Evolutionary conservation across 2,113 vertebrate genomes (phyloP).

Genomic region (Stigmatopora argus): DNA sequence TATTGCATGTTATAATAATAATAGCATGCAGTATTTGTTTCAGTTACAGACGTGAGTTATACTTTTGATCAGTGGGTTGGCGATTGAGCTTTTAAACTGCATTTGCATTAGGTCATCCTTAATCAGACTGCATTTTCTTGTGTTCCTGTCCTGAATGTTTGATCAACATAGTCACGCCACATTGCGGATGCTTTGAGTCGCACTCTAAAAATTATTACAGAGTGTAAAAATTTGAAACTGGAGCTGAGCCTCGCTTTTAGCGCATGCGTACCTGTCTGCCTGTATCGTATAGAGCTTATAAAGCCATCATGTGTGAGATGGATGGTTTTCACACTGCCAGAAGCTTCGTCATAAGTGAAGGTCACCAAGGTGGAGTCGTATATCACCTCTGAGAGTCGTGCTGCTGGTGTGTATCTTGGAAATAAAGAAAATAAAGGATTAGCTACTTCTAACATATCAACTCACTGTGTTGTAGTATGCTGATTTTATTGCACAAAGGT

Average conservation of each 20-base stretch:
- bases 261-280: constrained; percentile 81
- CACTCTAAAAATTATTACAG: neutral
- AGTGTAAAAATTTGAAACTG: constrained; percentile 19
- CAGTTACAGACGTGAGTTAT: neutral
- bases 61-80: neutral
- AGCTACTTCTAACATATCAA: neutral
- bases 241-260: neutral
- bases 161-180: neutral
- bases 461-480: neutral
- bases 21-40: constrained; percentile 4
- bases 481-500: neutral
- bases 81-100: neutral
- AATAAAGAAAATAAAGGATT: neutral
- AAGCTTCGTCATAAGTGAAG: constrained; percentile 93
- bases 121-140: constrained; percentile 26
- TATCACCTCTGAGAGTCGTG: constrained; percentile 86
- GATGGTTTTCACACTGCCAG: constrained; percentile 94
- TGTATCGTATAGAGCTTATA: constrained; percentile 95
- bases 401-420: constrained; percentile 73
- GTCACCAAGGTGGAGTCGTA: constrained; percentile 95
- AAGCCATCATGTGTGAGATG: constrained; percentile 95
- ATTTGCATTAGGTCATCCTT: neutral
- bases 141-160: constrained; percentile 21
- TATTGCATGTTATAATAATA: no score
- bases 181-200: neutral